Conservation (phyloP, 2,888 invertebrate species). For the Meiosimyza decipiens region DNA sequence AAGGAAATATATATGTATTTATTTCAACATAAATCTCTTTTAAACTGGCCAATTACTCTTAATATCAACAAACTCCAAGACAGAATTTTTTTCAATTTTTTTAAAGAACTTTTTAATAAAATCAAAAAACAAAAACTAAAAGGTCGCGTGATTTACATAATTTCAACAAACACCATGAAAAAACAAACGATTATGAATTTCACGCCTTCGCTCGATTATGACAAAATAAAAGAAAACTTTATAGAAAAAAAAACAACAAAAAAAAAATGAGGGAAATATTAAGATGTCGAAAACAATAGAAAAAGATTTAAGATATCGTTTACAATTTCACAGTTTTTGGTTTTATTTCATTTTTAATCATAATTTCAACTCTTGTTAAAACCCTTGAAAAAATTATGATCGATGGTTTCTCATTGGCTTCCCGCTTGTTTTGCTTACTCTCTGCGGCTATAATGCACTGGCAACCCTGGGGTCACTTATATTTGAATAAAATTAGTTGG, state of each 20-base stretch:
- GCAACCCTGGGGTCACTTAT: background rate
- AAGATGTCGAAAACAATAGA: background rate
- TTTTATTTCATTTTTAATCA: slow-evolving; percentile 4
- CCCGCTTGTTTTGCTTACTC: background rate
- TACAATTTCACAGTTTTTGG: slow-evolving; percentile 17
- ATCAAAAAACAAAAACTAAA: too few species aligned
- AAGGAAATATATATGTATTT: too few species aligned
- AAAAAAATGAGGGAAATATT: slow-evolving; percentile 7
- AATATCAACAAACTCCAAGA: too few species aligned
- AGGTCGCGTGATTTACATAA: too few species aligned
- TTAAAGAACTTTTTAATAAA: too few species aligned
- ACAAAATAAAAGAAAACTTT: background rate
- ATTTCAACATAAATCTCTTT: too few species aligned
- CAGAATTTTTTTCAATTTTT: too few species aligned
- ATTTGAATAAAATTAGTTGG: background rate
- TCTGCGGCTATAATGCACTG: background rate
- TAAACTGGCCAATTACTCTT: too few species aligned
- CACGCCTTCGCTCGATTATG: too few species aligned
- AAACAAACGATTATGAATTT: too few species aligned
- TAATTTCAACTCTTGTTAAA: too few species aligned
- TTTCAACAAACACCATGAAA: too few species aligned
- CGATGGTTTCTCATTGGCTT: slow-evolving; percentile 9
- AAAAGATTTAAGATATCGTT: slow-evolving; percentile 22
- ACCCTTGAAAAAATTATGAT: slow-evolving; percentile 18
- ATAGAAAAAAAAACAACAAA: background rate